Conservation (phyloP, 2,888 invertebrate genomes). For the Stramonita haemastoma region DNA sequence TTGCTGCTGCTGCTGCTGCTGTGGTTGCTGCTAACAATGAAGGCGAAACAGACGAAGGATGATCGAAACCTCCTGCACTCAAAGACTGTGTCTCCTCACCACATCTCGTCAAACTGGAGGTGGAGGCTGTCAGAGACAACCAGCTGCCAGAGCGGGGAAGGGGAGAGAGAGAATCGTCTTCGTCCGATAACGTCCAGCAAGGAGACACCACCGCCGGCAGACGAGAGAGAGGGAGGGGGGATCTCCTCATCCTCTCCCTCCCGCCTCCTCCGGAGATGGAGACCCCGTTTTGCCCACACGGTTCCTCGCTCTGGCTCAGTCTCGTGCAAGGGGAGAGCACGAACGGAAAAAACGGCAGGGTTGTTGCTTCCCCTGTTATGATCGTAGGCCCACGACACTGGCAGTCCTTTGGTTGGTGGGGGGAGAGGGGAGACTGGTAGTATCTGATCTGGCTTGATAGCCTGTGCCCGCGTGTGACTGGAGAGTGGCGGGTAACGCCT, state of each 20-base stretch:
- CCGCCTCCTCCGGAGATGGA: not conserved
- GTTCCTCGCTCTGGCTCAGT: not conserved
- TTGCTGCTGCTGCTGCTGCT: too few species aligned
- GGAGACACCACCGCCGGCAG: conserved; percentile 85
- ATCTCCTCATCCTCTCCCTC: too few species aligned
- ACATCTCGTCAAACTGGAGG: not conserved
- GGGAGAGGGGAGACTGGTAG: not conserved
- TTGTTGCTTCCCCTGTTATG: not conserved
- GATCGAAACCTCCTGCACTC: too few species aligned
- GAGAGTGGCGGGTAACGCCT: not conserved
- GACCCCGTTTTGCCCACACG: not conserved
- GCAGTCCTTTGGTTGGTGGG: not conserved
- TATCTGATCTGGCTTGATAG: not conserved
- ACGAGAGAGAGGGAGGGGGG: conserved; percentile 66
- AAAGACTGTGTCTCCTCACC: not conserved
- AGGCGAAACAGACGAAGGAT: too few species aligned
- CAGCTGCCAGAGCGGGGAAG: not conserved
- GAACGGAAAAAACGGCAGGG: not conserved
- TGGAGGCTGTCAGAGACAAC: not conserved
- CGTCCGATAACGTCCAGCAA: conserved; percentile 72
- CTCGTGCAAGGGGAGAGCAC: conserved; percentile 5
- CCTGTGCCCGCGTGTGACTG: not conserved
- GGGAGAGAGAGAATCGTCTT: not conserved
- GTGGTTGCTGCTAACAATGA: too few species aligned
- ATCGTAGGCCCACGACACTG: not conserved